Evolutionary conservation across 2,113 vertebrate genomes (phyloP).

Genomic region (Microtus oregoni): DNA sequence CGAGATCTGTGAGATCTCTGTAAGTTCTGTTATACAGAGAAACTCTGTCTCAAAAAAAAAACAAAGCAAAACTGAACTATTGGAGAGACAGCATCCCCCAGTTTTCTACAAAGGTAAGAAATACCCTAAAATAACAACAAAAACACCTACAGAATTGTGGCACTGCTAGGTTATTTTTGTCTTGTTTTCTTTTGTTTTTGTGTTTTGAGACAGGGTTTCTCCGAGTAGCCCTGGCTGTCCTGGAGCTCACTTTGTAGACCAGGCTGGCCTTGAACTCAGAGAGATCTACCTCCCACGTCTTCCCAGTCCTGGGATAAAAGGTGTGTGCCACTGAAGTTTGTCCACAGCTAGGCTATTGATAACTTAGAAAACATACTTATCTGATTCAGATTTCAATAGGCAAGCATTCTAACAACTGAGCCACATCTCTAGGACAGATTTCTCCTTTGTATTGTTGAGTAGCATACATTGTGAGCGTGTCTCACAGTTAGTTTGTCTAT

Average conservation of each 20-base stretch:
- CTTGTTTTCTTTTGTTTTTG: too few relatives aligned
- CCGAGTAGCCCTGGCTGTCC: background rate
- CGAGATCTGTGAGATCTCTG: too few relatives aligned
- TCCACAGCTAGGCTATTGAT: too few relatives aligned
- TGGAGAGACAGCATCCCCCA: background rate
- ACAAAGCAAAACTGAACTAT: too few relatives aligned
- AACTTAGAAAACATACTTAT: background rate
- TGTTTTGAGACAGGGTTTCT: background rate
- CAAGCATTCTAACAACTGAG: background rate
- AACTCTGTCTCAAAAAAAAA: background rate
- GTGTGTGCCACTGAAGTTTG: too few relatives aligned
- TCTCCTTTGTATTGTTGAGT: background rate
- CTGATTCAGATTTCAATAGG: background rate
- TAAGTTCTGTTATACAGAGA: background rate
- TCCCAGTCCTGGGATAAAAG: too few relatives aligned
- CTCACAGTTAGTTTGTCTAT: background rate
- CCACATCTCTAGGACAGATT: background rate
- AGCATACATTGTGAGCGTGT: background rate
- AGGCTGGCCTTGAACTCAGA: background rate
- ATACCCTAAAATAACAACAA: constrained; percentile 1
- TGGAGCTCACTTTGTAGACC: background rate
- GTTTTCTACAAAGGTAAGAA: constrained; percentile 30
- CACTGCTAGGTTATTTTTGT: background rate
- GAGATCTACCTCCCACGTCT: too few relatives aligned
- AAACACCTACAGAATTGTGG: background rate